phyloP scores from a whole-genome alignment of 1,140 invertebrate genomes.

The Hyles euphorbiae region DNA sequence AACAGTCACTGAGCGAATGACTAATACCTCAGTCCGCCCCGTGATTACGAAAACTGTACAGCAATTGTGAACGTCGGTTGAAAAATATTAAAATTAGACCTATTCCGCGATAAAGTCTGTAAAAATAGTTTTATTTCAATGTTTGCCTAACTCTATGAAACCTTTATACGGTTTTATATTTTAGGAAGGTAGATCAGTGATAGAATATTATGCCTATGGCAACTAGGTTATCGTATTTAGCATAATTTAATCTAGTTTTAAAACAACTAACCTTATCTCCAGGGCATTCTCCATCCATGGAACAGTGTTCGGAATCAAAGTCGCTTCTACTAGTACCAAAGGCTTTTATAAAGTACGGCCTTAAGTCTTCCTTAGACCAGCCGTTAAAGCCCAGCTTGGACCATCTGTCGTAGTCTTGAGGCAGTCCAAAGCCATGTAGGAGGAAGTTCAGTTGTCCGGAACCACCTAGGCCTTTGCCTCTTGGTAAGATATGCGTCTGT shows the following conservation, averaged over 20 bases:
- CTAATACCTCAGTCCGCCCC: too few species aligned
- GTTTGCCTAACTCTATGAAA: too few species aligned
- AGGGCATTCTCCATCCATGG: constrained; percentile 53
- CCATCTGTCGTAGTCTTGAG: constrained; percentile 79
- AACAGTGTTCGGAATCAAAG: constrained; percentile 48
- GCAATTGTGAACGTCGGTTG: too few species aligned
- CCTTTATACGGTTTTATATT: too few species aligned
- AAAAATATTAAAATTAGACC: too few species aligned
- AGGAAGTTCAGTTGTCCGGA: constrained; percentile 83
- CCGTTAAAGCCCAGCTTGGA: constrained; percentile 59
- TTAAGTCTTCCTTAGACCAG: constrained; percentile 76
- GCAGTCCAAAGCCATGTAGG: constrained; percentile 79
- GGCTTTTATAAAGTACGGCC: constrained; percentile 72
- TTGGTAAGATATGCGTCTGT: constrained; percentile 78
- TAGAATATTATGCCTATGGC: too few species aligned
- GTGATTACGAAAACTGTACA: too few species aligned
- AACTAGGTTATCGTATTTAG: too few species aligned
- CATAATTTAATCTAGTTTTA: neutral
- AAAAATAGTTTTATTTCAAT: too few species aligned
- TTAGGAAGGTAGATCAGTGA: too few species aligned
- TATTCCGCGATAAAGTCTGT: too few species aligned
- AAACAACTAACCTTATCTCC: constrained; percentile 33
- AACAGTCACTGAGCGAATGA: too few species aligned
- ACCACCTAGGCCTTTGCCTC: constrained; percentile 82
- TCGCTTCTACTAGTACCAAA: constrained; percentile 57